Conservation (phyloP, 2,888 invertebrate species). For the Chloroclystis v-ata region DNA sequence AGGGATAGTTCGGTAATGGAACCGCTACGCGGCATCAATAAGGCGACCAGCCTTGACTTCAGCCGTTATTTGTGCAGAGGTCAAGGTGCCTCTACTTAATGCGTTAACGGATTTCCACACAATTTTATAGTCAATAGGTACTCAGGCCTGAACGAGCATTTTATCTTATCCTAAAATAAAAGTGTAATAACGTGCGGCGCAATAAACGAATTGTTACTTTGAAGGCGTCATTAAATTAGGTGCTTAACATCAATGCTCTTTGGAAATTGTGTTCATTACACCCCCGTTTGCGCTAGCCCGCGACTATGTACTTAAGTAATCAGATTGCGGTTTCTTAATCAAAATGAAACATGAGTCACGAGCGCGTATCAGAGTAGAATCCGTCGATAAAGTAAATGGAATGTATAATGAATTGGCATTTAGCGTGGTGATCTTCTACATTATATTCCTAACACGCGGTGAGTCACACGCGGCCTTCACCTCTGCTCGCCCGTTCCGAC, state of each 20-base stretch:
- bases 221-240: slow-evolving; percentile 15
- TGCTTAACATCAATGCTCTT: not conserved
- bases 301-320: too few relatives aligned
- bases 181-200: slow-evolving; percentile 36
- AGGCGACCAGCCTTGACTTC: slow-evolving; percentile 53
- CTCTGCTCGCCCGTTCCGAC: slow-evolving; percentile 48
- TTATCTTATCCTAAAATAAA: slow-evolving; percentile 45
- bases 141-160: slow-evolving; percentile 38
- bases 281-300: too few relatives aligned
- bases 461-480: slow-evolving; percentile 71
- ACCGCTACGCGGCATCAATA: slow-evolving; percentile 44
- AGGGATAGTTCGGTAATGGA: slow-evolving; percentile 41
- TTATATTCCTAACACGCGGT: slow-evolving; percentile 46
- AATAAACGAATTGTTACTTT: slow-evolving; percentile 36
- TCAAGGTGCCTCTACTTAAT: slow-evolving; percentile 61
- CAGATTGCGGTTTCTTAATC: not conserved
- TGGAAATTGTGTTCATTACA: not conserved
- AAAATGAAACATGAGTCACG: not conserved
- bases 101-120: slow-evolving; percentile 51
- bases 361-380: not conserved
- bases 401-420: slow-evolving; percentile 5
- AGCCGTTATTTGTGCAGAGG: slow-evolving; percentile 44
- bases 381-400: not conserved
- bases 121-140: slow-evolving; percentile 61
- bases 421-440: slow-evolving; percentile 38